These are phyloP conservation scores for Cryptotermes secundus DNA, from an alignment of 1,140 invertebrate genomes.

Conservation along the genomic window DNA sequence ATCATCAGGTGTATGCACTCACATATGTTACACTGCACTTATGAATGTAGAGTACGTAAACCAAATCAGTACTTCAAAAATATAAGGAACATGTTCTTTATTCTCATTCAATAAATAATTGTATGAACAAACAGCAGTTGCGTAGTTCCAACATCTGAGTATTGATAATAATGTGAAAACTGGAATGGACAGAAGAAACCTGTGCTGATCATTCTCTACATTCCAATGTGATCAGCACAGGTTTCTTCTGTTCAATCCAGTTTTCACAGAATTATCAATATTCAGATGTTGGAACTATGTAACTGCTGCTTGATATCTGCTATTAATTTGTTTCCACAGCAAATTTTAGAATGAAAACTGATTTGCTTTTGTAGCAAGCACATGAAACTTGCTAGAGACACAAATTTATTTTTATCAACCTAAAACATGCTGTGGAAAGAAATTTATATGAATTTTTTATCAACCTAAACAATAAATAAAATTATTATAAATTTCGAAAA, in stretches of 20 bases:
- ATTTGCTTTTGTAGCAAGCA: no score
- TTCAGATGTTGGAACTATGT: neutral
- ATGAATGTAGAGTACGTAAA: neutral
- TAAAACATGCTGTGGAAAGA: no score
- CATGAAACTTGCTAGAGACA: no score
- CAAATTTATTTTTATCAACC: no score
- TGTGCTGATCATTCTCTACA: neutral
- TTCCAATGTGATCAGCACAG: neutral
- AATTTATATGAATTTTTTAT: neutral
- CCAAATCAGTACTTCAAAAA: neutral
- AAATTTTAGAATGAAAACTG: no score
- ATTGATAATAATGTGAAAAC: slow-evolving; percentile 11
- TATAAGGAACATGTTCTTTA: neutral
- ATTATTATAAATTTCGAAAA: neutral
- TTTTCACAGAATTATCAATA: neutral
- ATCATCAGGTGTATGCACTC: no score
- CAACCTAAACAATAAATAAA: neutral
- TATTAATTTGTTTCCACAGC: no score
- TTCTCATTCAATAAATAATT: neutral
- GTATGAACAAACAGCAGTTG: neutral
- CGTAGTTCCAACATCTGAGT: neutral
- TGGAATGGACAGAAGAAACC: neutral
- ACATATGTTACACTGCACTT: no score
- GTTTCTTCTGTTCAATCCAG: neutral
- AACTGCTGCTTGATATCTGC: no score